phyloP scores from a whole-genome alignment of 2,797 vertebrate species.

The Clarias fuscus region DNA sequence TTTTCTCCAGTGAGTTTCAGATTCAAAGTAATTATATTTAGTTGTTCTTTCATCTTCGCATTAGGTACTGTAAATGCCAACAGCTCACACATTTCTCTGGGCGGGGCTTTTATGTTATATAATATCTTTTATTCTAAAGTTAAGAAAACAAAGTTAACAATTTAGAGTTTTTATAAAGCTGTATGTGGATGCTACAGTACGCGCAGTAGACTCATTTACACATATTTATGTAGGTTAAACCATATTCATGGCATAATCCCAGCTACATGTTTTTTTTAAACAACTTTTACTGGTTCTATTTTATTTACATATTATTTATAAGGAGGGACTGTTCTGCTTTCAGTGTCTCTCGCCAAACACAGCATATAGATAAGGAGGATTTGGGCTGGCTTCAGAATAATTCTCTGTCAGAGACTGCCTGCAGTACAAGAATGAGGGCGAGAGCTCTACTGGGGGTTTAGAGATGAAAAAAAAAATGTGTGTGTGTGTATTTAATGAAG shows the following conservation, averaged over 20 bases:
- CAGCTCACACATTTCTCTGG: neutral
- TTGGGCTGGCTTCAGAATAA: constrained; percentile 5
- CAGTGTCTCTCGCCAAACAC: neutral
- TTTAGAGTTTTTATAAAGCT: neutral
- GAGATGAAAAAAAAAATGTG: constrained; percentile 15
- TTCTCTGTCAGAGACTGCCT: constrained; percentile 42
- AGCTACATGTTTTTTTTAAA: neutral
- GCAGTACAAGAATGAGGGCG: constrained; percentile 70
- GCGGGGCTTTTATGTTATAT: neutral
- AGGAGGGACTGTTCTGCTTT: neutral
- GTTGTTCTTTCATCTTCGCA: neutral
- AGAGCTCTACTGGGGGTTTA: constrained; percentile 66
- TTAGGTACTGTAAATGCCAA: neutral
- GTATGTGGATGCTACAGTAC: neutral
- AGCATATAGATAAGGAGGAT: neutral
- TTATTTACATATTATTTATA: neutral
- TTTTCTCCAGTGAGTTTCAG: neutral
- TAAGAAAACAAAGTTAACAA: neutral
- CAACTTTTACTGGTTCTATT: neutral
- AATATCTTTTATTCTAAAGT: neutral
- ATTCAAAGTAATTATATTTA: neutral
- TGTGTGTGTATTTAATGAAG: neutral
- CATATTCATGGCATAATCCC: neutral
- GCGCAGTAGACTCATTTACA: neutral
- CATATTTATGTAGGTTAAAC: neutral